phyloP scores from a whole-genome alignment of 2,113 vertebrate genomes.

The Oreotrochilus melanogaster region DNA sequence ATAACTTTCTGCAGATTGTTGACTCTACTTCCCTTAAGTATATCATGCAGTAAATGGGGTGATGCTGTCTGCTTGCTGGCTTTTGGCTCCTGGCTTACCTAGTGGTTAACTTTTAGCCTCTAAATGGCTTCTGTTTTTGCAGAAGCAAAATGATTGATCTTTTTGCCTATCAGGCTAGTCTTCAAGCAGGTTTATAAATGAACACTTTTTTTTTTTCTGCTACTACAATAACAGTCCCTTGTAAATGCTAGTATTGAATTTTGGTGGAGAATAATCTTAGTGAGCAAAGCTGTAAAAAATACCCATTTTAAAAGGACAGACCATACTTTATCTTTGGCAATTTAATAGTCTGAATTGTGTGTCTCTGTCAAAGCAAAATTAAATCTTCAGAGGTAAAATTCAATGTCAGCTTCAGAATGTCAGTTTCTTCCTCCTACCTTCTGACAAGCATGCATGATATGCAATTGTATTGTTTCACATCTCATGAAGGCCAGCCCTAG shows the following conservation, averaged over 20 bases:
- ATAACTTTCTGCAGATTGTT: slow-evolving; percentile 6
- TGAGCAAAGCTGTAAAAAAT: slow-evolving; percentile 16
- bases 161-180: slow-evolving; percentile 21
- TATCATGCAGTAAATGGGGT: background rate
- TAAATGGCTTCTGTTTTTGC: slow-evolving; percentile 16
- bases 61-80: background rate
- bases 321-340: background rate
- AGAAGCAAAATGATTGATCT: slow-evolving; percentile 20
- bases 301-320: background rate
- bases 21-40: background rate
- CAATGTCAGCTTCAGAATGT: background rate
- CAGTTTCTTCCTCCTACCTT: background rate
- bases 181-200: slow-evolving; percentile 37
- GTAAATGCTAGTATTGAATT: background rate
- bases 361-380: background rate
- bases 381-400: background rate
- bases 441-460: background rate
- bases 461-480: background rate
- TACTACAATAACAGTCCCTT: background rate
- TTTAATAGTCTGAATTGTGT: background rate
- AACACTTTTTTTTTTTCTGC: slow-evolving; percentile 1
- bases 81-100: background rate
- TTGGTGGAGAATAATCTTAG: background rate
- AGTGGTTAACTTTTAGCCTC: background rate
- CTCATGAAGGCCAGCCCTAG: background rate